These are phyloP conservation scores for Subanguina moxae DNA, from an alignment of 1,140 invertebrate genomes.

Conservation along the genomic window DNA sequence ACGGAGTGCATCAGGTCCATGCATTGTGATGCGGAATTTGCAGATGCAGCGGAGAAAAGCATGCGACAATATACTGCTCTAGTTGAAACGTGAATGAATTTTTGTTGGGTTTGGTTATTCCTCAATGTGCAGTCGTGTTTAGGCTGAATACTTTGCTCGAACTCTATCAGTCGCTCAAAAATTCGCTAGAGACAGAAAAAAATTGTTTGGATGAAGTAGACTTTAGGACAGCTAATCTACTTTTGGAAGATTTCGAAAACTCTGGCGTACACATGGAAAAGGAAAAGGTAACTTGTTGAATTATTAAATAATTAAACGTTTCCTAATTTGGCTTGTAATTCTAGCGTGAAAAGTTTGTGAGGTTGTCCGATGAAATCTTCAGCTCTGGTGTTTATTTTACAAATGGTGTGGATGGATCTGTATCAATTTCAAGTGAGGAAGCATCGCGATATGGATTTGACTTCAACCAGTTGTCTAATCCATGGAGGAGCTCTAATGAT, in stretches of 20 bases:
- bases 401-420: slow-evolving; percentile 13
- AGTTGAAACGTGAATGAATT: slow-evolving; percentile 34
- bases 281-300: slow-evolving; percentile 15
- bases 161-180: slow-evolving; percentile 28
- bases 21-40: slow-evolving; percentile 24
- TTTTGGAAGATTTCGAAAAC: slow-evolving; percentile 45
- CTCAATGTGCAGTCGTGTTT: no score
- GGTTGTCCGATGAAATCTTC: slow-evolving; percentile 42
- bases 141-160: slow-evolving; percentile 40
- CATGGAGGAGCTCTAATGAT: slow-evolving; percentile 9
- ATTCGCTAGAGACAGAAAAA: slow-evolving; percentile 27
- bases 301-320: no score
- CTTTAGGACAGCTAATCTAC: slow-evolving; percentile 24
- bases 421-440: slow-evolving; percentile 10
- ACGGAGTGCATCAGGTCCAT: no score
- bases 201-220: slow-evolving; percentile 26
- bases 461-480: slow-evolving; percentile 1
- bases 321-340: no score
- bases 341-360: slow-evolving; percentile 36
- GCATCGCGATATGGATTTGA: not conserved
- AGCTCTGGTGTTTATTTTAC: slow-evolving; percentile 27
- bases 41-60: slow-evolving; percentile 32
- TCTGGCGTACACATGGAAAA: slow-evolving; percentile 43
- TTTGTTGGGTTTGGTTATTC: not conserved
- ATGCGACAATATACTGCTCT: slow-evolving; percentile 38